Conservation (phyloP, 2,888 invertebrate species). For the Ornithoptera alexandrae region DNA sequence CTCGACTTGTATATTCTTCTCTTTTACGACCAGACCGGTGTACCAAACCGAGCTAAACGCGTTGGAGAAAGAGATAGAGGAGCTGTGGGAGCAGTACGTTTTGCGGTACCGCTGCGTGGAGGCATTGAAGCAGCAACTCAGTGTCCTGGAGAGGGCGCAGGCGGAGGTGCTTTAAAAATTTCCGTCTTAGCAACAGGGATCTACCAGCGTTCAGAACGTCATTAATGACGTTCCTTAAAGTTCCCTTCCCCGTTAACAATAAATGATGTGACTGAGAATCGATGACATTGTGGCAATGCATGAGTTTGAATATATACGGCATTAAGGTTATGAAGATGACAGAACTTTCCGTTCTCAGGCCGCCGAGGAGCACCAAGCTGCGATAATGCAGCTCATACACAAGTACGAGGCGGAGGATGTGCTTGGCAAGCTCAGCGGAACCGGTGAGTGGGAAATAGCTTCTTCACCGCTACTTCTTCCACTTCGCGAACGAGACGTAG, state of each 20-base stretch:
- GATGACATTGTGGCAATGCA: too few relatives aligned
- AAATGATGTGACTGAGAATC: too few relatives aligned
- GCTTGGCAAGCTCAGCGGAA: conserved; percentile 72
- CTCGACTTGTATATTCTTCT: too few relatives aligned
- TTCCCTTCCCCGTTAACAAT: too few relatives aligned
- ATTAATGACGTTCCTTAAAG: too few relatives aligned
- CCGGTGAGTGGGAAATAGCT: conserved; percentile 45
- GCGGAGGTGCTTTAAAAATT: conserved; percentile 68
- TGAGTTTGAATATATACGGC: neutral
- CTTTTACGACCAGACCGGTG: conserved; percentile 82
- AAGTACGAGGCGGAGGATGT: conserved; percentile 79
- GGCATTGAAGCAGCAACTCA: conserved; percentile 92
- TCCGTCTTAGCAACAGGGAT: too few relatives aligned
- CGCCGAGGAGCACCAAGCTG: conserved; percentile 84
- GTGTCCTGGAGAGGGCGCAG: conserved; percentile 88
- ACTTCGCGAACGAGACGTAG: too few relatives aligned
- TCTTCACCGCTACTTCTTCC: too few relatives aligned
- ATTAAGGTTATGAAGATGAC: neutral
- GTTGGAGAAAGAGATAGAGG: conserved; percentile 90
- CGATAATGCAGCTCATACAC: conserved; percentile 77
- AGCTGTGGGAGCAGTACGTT: conserved; percentile 93
- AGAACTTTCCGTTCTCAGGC: conserved; percentile 62
- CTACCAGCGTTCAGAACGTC: too few relatives aligned
- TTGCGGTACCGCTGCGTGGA: conserved; percentile 92
- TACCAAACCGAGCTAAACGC: conserved; percentile 97